Evolutionary conservation across 1,140 invertebrate species (phyloP).

Genomic region (Pinna nobilis): DNA sequence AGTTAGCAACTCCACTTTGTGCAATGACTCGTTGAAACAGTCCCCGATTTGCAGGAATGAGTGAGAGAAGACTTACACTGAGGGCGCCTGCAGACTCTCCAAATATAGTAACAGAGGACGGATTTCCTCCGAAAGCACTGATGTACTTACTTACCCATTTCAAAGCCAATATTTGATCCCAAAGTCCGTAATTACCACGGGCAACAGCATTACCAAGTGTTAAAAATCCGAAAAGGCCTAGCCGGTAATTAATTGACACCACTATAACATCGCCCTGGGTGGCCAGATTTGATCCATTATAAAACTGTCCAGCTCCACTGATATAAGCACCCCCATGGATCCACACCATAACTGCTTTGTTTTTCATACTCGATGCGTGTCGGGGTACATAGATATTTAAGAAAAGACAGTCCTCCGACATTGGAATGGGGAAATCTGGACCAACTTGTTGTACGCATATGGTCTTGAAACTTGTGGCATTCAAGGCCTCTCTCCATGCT

Average conservation of each 20-base stretch:
- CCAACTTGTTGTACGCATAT: too few relatives aligned
- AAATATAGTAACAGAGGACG: constrained; percentile 93
- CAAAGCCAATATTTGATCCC: constrained; percentile 90
- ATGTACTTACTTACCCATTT: constrained; percentile 87
- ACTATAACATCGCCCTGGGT: constrained; percentile 86
- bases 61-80: constrained; percentile 87
- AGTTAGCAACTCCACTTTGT: constrained; percentile 26
- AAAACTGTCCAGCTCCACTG: constrained; percentile 90
- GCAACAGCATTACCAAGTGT: constrained; percentile 5
- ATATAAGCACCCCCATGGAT: constrained; percentile 97
- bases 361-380: background rate
- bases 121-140: constrained; percentile 92
- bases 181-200: constrained; percentile 69
- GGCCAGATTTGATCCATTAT: constrained; percentile 86
- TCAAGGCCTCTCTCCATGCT: background rate
- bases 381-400: constrained; percentile 88
- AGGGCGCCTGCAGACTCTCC: constrained; percentile 95
- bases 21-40: constrained; percentile 16
- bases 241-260: constrained; percentile 83
- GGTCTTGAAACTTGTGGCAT: too few relatives aligned
- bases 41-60: constrained; percentile 7
- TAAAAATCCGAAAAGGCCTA: constrained; percentile 90
- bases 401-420: constrained; percentile 92
- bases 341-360: constrained; percentile 89
- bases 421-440: too few relatives aligned